These are phyloP conservation scores for Pantala flavescens DNA, from an alignment of 1,140 invertebrate species.

Conservation along the genomic window DNA sequence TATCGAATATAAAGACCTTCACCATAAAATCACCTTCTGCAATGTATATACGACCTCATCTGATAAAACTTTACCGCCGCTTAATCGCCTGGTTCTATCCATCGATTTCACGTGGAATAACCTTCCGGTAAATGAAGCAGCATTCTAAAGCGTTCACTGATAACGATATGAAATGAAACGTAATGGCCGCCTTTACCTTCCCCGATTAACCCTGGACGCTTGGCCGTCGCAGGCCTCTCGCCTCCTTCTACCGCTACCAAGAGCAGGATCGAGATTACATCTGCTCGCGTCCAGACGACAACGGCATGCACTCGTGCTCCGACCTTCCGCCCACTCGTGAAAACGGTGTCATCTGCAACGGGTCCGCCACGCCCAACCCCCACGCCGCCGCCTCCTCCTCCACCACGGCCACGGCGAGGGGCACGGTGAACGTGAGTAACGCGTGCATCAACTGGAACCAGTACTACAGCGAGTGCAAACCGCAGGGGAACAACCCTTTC, in stretches of 20 bases:
- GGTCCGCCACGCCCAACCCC: conserved; percentile 37
- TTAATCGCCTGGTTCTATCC: too few species aligned
- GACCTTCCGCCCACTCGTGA: conserved; percentile 72
- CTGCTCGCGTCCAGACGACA: conserved; percentile 85
- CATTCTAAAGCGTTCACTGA: too few species aligned
- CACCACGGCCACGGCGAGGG: conserved; percentile 17
- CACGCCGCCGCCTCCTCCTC: conserved; percentile 37
- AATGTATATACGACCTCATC: too few species aligned
- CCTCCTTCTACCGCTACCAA: conserved; percentile 64
- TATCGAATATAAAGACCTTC: too few species aligned
- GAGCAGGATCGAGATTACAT: conserved; percentile 92
- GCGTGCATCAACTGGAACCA: conserved; percentile 97
- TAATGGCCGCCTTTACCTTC: conserved; percentile 8
- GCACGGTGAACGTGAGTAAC: conserved; percentile 26
- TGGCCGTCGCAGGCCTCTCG: conserved; percentile 44
- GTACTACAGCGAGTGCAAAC: conserved; percentile 91
- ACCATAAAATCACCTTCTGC: too few species aligned
- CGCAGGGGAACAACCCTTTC: conserved; percentile 92
- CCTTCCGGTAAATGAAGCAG: too few species aligned
- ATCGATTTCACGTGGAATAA: too few species aligned
- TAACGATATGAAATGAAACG: too few species aligned
- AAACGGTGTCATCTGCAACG: conserved; percentile 51
- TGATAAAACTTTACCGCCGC: too few species aligned
- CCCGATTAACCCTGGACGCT: conserved; percentile 13
- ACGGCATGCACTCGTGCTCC: conserved; percentile 86